These are phyloP conservation scores for Cyprinella venusta DNA, from an alignment of 2,797 vertebrate genomes.

Conservation along the genomic window DNA sequence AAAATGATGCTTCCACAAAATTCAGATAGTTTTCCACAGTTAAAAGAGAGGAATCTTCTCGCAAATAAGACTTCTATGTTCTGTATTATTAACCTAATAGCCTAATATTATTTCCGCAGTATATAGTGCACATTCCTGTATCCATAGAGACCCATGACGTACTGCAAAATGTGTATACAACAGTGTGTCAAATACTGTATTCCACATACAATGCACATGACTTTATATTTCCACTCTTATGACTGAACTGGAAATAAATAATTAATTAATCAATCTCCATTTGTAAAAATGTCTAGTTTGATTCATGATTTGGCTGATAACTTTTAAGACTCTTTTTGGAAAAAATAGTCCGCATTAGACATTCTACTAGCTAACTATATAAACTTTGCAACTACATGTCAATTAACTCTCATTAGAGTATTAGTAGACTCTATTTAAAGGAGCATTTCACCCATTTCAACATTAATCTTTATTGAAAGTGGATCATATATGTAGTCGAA, in stretches of 20 bases:
- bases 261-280: background rate
- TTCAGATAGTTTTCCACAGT: background rate
- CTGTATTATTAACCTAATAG: background rate
- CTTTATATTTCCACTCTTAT: background rate
- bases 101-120: background rate
- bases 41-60: background rate
- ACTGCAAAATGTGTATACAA: background rate
- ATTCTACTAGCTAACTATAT: too few relatives aligned
- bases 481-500: too few relatives aligned
- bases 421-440: too few relatives aligned
- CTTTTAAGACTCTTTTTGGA: background rate
- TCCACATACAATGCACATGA: background rate
- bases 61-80: background rate
- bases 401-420: too few relatives aligned
- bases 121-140: background rate
- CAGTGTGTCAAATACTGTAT: background rate
- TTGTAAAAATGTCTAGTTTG: background rate
- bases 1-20: conserved; percentile 1
- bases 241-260: background rate
- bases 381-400: too few relatives aligned
- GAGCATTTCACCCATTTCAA: too few relatives aligned
- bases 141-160: background rate
- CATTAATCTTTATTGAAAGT: too few relatives aligned
- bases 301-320: background rate
- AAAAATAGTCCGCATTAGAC: background rate